These are phyloP conservation scores for Syngnathus typhle DNA, from an alignment of 2,113 vertebrate genomes.

Conservation along the genomic window DNA sequence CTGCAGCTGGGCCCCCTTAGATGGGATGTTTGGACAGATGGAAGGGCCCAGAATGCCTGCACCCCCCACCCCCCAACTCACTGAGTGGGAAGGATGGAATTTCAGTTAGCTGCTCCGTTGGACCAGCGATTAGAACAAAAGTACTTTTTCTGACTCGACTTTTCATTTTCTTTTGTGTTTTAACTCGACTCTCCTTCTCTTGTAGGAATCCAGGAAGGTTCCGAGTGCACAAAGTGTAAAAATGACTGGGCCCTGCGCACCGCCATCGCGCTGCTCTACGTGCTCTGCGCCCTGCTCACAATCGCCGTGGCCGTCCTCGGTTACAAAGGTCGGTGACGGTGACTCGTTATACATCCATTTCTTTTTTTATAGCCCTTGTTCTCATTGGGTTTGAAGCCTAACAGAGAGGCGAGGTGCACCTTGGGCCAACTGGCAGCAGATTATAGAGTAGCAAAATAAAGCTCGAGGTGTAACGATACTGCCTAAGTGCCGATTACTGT, in stretches of 20 bases:
- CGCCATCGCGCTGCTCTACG: slow-evolving; percentile 87
- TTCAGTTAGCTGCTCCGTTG: slow-evolving; percentile 15
- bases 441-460: background rate
- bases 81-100: slow-evolving; percentile 17
- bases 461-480: background rate
- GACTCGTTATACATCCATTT: too few relatives aligned
- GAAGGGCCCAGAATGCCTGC: slow-evolving; percentile 45
- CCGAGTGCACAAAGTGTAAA: slow-evolving; percentile 95
- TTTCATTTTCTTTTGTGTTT: background rate
- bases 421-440: background rate
- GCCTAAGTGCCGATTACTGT: background rate
- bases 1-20: slow-evolving; percentile 42
- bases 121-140: background rate
- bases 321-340: slow-evolving; percentile 86
- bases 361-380: background rate
- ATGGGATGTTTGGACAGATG: slow-evolving; percentile 74
- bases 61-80: slow-evolving; percentile 26
- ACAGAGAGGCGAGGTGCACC: background rate
- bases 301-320: slow-evolving; percentile 94
- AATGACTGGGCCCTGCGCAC: slow-evolving; percentile 94
- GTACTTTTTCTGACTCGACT: background rate
- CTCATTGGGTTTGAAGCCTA: background rate
- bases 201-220: slow-evolving; percentile 96
- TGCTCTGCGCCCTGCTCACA: slow-evolving; percentile 89
- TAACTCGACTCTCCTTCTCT: slow-evolving; percentile 54